phyloP scores from a whole-genome alignment of 2,797 vertebrate genomes.

The Alcedo atthis region DNA sequence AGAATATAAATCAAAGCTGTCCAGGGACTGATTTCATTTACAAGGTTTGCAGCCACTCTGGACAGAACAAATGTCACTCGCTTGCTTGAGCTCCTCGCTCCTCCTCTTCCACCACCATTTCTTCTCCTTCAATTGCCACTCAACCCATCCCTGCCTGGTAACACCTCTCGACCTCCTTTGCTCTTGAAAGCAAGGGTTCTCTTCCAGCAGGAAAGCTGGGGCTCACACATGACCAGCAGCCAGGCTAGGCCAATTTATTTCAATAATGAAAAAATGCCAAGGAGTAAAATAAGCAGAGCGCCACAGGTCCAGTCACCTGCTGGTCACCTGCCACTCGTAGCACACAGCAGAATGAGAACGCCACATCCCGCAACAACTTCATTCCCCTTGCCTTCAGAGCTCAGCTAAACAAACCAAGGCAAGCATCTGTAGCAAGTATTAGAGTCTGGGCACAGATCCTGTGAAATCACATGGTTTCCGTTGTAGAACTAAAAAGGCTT shows the following conservation, averaged over 20 bases:
- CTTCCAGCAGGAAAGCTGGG: not conserved
- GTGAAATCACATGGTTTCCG: slow-evolving; percentile 30
- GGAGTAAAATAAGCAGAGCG: not conserved
- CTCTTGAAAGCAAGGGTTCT: slow-evolving; percentile 30
- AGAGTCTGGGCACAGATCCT: slow-evolving; percentile 39
- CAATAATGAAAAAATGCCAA: not conserved
- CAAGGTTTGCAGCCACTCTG: slow-evolving; percentile 40
- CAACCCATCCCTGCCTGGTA: not conserved
- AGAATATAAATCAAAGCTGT: slow-evolving; percentile 60
- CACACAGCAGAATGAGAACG: not conserved
- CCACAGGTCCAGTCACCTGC: not conserved
- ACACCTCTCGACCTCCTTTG: slow-evolving; percentile 33
- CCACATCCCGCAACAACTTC: not conserved
- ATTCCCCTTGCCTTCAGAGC: not conserved
- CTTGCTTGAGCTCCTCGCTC: slow-evolving; percentile 15
- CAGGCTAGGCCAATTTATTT: not conserved
- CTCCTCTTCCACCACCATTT: not conserved
- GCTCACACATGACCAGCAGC: not conserved
- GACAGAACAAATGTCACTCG: slow-evolving; percentile 17
- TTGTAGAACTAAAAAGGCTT: slow-evolving; percentile 50
- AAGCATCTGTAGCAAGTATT: slow-evolving; percentile 33
- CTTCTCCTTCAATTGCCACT: not conserved
- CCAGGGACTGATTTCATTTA: slow-evolving; percentile 56
- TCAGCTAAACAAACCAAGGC: slow-evolving; percentile 32
- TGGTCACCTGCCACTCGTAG: not conserved